Evolutionary conservation across 2,888 invertebrate genomes (phyloP).

Genomic region (Amphipoea oculea): DNA sequence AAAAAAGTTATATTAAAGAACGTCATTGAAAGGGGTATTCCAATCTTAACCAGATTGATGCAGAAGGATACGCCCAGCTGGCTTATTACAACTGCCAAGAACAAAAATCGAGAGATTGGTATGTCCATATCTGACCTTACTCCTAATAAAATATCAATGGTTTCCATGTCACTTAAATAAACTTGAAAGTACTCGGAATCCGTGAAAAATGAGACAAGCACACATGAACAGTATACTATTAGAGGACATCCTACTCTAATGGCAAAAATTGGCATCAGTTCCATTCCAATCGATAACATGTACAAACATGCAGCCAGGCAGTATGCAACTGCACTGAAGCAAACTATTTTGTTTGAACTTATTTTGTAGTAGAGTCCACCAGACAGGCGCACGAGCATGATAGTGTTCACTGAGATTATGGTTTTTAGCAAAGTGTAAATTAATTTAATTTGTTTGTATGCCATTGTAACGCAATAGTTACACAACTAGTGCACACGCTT

Average conservation of each 20-base stretch:
- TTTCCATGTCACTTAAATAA: slow-evolving; percentile 2
- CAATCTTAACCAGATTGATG: not conserved
- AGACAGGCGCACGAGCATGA: not conserved
- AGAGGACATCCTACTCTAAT: not conserved
- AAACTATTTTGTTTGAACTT: not conserved
- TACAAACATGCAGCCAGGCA: not conserved
- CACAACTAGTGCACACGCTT: no score
- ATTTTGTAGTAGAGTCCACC: slow-evolving; percentile 7
- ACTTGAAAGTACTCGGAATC: not conserved
- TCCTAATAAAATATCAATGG: not conserved
- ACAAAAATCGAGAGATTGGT: not conserved
- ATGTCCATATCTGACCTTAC: not conserved
- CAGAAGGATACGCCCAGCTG: not conserved
- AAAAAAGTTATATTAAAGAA: not conserved
- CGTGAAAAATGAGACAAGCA: not conserved
- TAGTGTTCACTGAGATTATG: not conserved
- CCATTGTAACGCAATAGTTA: not conserved
- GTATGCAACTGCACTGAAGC: not conserved
- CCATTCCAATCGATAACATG: not conserved
- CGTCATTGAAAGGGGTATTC: not conserved
- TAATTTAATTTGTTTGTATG: not conserved
- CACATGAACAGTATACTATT: not conserved
- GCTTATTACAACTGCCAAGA: not conserved
- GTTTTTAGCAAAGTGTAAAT: not conserved
- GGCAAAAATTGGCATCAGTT: not conserved